These are phyloP conservation scores for Nycticorax nycticorax DNA, from an alignment of 2,113 vertebrate genomes.

Conservation along the genomic window DNA sequence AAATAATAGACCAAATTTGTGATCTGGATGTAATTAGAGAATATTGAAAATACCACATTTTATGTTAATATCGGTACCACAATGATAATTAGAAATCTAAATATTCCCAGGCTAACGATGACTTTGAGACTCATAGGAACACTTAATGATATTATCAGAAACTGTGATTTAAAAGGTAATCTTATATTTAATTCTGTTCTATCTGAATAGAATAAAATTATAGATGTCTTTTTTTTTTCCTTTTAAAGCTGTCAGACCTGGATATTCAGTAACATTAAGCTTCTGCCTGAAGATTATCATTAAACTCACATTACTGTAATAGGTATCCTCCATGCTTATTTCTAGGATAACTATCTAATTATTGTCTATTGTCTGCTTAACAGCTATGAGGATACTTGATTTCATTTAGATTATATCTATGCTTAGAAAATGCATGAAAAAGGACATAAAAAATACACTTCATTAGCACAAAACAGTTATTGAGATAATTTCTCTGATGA, in stretches of 20 bases:
- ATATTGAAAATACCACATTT: not conserved
- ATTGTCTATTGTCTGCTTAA: not conserved
- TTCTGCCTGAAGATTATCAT: constrained; percentile 1
- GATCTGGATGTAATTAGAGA: not conserved
- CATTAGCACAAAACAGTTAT: not conserved
- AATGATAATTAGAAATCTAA: not conserved
- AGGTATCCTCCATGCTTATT: not conserved
- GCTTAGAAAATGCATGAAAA: not conserved
- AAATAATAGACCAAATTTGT: not conserved
- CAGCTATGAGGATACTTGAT: not conserved
- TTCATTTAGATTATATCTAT: not conserved
- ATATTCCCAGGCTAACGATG: not conserved
- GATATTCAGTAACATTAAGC: not conserved
- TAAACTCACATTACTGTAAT: constrained; percentile 11
- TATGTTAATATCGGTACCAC: not conserved
- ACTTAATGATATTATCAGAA: not conserved
- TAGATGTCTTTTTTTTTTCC: not conserved
- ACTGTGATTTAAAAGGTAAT: not conserved
- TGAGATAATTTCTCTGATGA: not conserved
- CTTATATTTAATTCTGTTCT: not conserved
- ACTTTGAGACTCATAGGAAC: not conserved
- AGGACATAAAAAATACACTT: not conserved
- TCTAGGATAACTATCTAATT: not conserved
- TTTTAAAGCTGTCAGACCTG: not conserved
- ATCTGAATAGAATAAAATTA: not conserved